Evolutionary conservation across 2,888 invertebrate genomes (phyloP), one percentile per base, ranked within the genome.

Genomic region (Dicroscelio sp.): DNA sequence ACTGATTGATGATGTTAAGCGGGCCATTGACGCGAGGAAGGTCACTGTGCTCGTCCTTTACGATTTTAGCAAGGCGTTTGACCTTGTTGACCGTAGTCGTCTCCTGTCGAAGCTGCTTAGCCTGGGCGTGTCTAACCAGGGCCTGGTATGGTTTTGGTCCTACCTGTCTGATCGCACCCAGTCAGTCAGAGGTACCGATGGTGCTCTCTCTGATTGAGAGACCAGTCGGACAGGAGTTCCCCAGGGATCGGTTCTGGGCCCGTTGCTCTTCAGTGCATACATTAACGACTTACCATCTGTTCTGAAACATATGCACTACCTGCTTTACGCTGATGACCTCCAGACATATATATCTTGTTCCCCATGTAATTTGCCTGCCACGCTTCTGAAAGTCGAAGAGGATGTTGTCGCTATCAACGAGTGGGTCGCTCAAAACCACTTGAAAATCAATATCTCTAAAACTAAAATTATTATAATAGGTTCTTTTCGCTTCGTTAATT

Each of bases 51-150:
- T 65, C 20, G 33, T 65, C 20, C 33, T 65, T 20, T 65, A 33
- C 65, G 65, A 65, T 33, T 65, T 65, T 12, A 65, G 65, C n/a
- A 33, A 65, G 33, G 33, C 33, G 5, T 65, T 65, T 12, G 65
- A 65, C 23, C 5, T 65, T 12, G 65, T 65, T 2, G 30, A 60
- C 27, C 60, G 27, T 17, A 17, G 10, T 27, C 14, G 25, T n/a
- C 60, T 60, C 14, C 27, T 60, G 12, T 8, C 25, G 8, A 60
- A 60, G 17, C 60, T 60, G 27, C 25, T 10, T 8, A 3, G 1
- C 27, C 27, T 60, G 1, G 27, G 27, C 10, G 6, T 60, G 6
- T 60, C 60, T 10, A 27, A 60, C 27, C 30, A 25, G 12, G 27
- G 2, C 6, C 25, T 60, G 14, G 0, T 14, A 17, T 60, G 60